Percentiles rank a stretch among this genome's conserved stretches.
Conservation (phyloP, 1,140 invertebrate species). For the Elymnias hypermnestra region DNA sequence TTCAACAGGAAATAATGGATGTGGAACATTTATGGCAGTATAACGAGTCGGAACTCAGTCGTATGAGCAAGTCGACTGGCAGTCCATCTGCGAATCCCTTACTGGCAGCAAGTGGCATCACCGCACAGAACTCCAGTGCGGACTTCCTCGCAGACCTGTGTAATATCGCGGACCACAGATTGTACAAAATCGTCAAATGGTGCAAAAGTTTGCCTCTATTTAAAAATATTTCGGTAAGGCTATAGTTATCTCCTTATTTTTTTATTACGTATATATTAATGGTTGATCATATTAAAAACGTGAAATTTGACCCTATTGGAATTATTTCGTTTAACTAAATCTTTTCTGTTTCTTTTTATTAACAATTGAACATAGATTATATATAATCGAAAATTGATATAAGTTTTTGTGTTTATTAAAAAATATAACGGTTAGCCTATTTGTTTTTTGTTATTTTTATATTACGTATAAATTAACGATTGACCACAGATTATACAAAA, state of each 20-base stretch:
- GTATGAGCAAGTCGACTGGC: constrained; percentile 74
- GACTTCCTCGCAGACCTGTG: constrained; percentile 92
- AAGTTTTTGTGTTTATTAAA: too few species aligned
- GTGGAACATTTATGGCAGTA: constrained; percentile 96
- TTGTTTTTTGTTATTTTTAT: too few species aligned
- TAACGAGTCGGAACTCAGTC: constrained; percentile 82
- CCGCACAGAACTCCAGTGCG: constrained; percentile 82
- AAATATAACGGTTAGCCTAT: too few species aligned
- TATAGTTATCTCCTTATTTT: constrained; percentile 20
- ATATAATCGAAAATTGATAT: too few species aligned
- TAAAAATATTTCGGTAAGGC: constrained; percentile 94
- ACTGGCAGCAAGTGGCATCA: constrained; percentile 78
- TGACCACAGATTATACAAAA: too few species aligned
- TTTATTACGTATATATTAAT: too few species aligned
- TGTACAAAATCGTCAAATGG: constrained; percentile 99
- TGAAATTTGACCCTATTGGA: too few species aligned
- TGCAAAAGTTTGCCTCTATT: constrained; percentile 97
- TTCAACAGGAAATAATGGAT: constrained; percentile 93
- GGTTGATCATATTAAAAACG: too few species aligned
- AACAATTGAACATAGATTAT: too few species aligned
- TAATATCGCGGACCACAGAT: constrained; percentile 94
- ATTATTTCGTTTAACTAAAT: too few species aligned
- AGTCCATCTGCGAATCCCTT: constrained; percentile 76
- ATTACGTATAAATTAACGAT: too few species aligned
- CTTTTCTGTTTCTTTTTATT: too few species aligned